Percentiles rank a stretch among this genome's conserved stretches.
These are phyloP conservation scores for Trimorus sp. DNA, from an alignment of 2,888 invertebrate genomes.

Conservation along the genomic window DNA sequence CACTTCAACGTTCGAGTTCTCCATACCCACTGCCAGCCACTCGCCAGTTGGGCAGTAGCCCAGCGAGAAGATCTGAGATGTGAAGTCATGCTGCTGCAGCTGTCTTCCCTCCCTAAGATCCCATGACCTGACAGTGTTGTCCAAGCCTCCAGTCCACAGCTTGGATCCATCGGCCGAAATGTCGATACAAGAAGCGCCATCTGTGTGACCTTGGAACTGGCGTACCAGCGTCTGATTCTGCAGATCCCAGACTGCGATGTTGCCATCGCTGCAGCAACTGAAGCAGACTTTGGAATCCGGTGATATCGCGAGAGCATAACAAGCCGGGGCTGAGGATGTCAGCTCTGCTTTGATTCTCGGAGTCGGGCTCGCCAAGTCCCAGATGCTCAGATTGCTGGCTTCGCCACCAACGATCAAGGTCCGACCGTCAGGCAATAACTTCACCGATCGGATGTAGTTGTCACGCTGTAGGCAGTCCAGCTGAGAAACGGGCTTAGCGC, in stretches of 20 bases:
- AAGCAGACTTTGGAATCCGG: conserved; percentile 99
- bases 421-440: conserved; percentile 95
- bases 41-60: conserved; percentile 84
- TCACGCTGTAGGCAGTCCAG: conserved; percentile 97
- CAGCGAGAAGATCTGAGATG: conserved; percentile 90
- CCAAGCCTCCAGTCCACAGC: conserved; percentile 96
- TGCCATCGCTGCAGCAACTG: conserved; percentile 99
- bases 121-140: conserved; percentile 98
- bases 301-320: conserved; percentile 98
- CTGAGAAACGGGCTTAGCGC: conserved; percentile 88
- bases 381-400: conserved; percentile 96
- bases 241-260: conserved; percentile 98
- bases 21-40: conserved; percentile 98
- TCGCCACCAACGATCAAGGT: conserved; percentile 98
- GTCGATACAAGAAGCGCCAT: conserved; percentile 99
- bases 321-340: conserved; percentile 96
- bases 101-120: conserved; percentile 96
- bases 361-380: conserved; percentile 96
- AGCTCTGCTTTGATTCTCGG: conserved; percentile 96
- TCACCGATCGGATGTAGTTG: conserved; percentile 97
- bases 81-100: conserved; percentile 97
- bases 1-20: conserved; percentile 97
- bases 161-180: conserved; percentile 96
- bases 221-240: conserved; percentile 95
- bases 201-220: conserved; percentile 97